phyloP scores from a whole-genome alignment of 1,140 invertebrate species.

The Caenorhabditis elegans region WBcel235 BX284606.5:13804501-13805000 shows the following conservation, averaged over 20 bases:
- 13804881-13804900: no score
- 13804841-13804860: no score
- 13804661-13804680: background rate
- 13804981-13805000: no score
- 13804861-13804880: no score
- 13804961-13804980: no score
- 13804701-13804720: background rate
- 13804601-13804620: background rate
- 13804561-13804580: background rate
- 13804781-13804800: no score
- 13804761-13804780: constrained; percentile 15
- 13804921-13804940: no score
- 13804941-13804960: no score
- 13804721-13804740: background rate
- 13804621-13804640: background rate
- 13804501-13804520: background rate
- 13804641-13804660: background rate
- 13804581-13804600: no score
- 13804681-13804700: background rate
- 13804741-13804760: constrained; percentile 7
- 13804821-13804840: no score
- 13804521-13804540: background rate
- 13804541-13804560: background rate
- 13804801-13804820: no score
- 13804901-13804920: no score